Evolutionary conservation across 1,140 invertebrate genomes (phyloP), one percentile per base, ranked within the genome.

Genomic region (Pseudomyrmex pallidus): DNA sequence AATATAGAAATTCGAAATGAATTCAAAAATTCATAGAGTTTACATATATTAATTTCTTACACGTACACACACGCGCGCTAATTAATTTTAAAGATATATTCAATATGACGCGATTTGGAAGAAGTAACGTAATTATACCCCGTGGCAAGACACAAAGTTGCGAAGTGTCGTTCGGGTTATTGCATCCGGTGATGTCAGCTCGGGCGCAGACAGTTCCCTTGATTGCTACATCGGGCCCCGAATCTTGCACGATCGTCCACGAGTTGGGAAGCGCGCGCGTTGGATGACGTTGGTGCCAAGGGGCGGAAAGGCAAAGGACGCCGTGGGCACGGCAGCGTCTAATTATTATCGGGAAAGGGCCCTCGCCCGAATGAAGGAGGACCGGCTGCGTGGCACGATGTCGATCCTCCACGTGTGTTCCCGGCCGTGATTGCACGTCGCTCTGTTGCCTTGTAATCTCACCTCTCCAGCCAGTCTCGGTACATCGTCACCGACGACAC

Each of bases 381-480:
- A 80, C 82, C 86, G 82, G 62, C 78, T 85, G 77, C 76, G 63
- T 82, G 82, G 76, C 86, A 84, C 87, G 88, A 90, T 87, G 89
- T 87, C 90, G 87, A 74, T 85, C 70, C 82, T 87, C 87, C 83
- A 88, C 88, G 82, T 87, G 86, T 89, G 84, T 90, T 85, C 86
- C 74, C 76, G n/a, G 22, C 8, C 76, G 84, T 91, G 88, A 91
- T 91, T 91, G 90, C 90, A 88, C 88, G 84, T 87, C 87, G 87
- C 72, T 74, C 85, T 83, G 89, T 89, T 90, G 82, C 90, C 90
- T 90, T 90, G 90, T 90, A 91, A 90, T 92, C 90, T 89, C 88
- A 78, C 84, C 82, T 82, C 84, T 83, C 85, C 82, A 84, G 20
- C 85, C 82, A 84, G 25, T 50, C 54, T 62, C 48, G 44, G 9